phyloP scores from a whole-genome alignment of 2,888 invertebrate genomes.

The Diploptera punctata region DNA sequence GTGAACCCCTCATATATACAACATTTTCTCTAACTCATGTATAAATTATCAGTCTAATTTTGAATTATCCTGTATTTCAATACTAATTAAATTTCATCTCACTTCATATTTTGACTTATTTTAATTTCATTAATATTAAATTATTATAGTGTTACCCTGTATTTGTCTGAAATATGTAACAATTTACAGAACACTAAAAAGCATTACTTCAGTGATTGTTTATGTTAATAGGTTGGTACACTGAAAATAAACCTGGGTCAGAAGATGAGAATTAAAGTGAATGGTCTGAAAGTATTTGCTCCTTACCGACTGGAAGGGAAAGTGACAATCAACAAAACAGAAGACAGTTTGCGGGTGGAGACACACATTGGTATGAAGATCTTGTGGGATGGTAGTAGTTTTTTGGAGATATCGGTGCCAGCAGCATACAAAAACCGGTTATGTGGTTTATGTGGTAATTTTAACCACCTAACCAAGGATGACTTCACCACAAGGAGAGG shows the following conservation, averaged over 20 bases:
- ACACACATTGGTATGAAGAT: slow-evolving; percentile 81
- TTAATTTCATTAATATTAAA: too few relatives aligned
- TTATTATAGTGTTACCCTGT: too few relatives aligned
- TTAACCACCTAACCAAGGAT: slow-evolving; percentile 85
- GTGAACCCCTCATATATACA: too few relatives aligned
- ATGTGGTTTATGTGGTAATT: slow-evolving; percentile 95
- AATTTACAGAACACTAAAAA: too few relatives aligned
- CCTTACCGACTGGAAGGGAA: slow-evolving; percentile 64
- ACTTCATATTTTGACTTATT: too few relatives aligned
- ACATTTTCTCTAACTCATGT: too few relatives aligned
- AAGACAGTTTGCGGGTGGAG: slow-evolving; percentile 70
- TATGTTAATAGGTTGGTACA: slow-evolving; percentile 60
- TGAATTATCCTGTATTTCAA: too few relatives aligned
- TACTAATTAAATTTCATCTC: too few relatives aligned
- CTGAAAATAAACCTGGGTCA: slow-evolving; percentile 86
- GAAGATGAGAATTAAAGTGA: slow-evolving; percentile 84
- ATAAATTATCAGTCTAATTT: too few relatives aligned
- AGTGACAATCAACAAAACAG: slow-evolving; percentile 62
- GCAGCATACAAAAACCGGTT: slow-evolving; percentile 74
- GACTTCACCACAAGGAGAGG: slow-evolving; percentile 80
- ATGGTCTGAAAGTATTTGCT: slow-evolving; percentile 74
- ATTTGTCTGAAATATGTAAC: too few relatives aligned
- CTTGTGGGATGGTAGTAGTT: slow-evolving; percentile 93
- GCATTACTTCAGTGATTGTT: slow-evolving; percentile 27
- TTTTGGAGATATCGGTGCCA: slow-evolving; percentile 84